Evolutionary conservation across 2,888 invertebrate genomes (phyloP).

Genomic region (Zygothrica quintamaculata): DNA sequence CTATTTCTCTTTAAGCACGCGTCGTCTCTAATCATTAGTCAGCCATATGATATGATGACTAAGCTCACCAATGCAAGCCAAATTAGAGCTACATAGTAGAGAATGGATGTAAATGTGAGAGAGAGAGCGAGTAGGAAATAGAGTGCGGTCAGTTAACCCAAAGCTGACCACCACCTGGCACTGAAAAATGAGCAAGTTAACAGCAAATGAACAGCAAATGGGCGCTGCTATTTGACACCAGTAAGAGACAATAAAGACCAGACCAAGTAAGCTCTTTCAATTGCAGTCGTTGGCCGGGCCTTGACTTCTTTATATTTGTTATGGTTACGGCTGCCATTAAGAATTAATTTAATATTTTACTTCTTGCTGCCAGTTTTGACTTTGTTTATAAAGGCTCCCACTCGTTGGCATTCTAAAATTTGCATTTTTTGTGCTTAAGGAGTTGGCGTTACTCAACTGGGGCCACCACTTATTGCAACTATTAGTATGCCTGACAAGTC

Average conservation of each 20-base stretch:
- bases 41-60: slow-evolving; percentile 59
- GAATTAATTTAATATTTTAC: slow-evolving; percentile 67
- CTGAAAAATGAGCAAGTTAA: slow-evolving; percentile 18
- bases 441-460: slow-evolving; percentile 18
- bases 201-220: slow-evolving; percentile 33
- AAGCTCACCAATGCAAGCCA: slow-evolving; percentile 57
- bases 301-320: slow-evolving; percentile 72
- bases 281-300: slow-evolving; percentile 65
- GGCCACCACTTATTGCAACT: slow-evolving; percentile 40
- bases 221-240: slow-evolving; percentile 72
- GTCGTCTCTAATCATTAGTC: slow-evolving; percentile 58
- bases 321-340: slow-evolving; percentile 52
- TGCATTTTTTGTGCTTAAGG: slow-evolving; percentile 32
- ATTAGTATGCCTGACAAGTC: slow-evolving; percentile 69
- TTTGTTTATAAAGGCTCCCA: slow-evolving; percentile 30
- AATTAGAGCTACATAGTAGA: slow-evolving; percentile 50
- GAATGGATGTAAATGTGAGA: neutral
- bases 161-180: slow-evolving; percentile 48
- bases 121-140: slow-evolving; percentile 8
- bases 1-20: slow-evolving; percentile 46
- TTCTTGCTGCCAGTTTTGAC: slow-evolving; percentile 12
- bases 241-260: neutral
- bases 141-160: slow-evolving; percentile 54
- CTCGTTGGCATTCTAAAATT: slow-evolving; percentile 33
- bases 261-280: slow-evolving; percentile 34